These are phyloP conservation scores for Elysia chlorotica DNA, from an alignment of 1,140 invertebrate species.

Conservation along the genomic window DNA sequence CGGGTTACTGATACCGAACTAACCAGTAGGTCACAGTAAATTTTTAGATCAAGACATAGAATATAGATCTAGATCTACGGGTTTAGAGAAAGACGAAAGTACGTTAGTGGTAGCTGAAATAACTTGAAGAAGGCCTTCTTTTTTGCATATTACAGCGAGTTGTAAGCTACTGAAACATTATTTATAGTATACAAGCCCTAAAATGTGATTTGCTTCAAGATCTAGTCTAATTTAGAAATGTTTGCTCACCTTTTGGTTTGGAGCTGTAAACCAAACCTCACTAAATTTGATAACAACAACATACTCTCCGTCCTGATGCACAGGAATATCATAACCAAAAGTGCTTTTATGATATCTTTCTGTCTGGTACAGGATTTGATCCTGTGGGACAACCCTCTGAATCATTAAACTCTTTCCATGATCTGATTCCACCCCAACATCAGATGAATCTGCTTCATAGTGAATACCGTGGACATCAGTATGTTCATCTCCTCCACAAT, in stretches of 20 bases:
- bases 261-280: slow-evolving; percentile 62
- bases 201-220: too few species aligned
- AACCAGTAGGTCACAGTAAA: too few species aligned
- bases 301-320: slow-evolving; percentile 60
- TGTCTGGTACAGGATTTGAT: slow-evolving; percentile 61
- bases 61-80: too few species aligned
- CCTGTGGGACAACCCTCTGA: slow-evolving; percentile 56
- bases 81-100: too few species aligned
- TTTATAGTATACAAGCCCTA: too few species aligned
- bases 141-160: too few species aligned
- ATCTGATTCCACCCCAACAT: slow-evolving; percentile 55
- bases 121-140: too few species aligned
- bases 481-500: slow-evolving; percentile 58
- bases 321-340: slow-evolving; percentile 60
- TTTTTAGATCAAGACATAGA: too few species aligned
- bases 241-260: slow-evolving; percentile 61
- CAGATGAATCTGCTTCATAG: slow-evolving; percentile 52
- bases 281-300: slow-evolving; percentile 62
- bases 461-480: slow-evolving; percentile 58
- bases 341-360: slow-evolving; percentile 60
- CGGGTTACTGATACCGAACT: too few species aligned
- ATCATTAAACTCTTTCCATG: slow-evolving; percentile 60
- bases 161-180: too few species aligned
- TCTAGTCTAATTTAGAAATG: too few species aligned
- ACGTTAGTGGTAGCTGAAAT: too few species aligned